phyloP scores from a whole-genome alignment of 2,888 invertebrate genomes.

The Pheosia gnoma region DNA sequence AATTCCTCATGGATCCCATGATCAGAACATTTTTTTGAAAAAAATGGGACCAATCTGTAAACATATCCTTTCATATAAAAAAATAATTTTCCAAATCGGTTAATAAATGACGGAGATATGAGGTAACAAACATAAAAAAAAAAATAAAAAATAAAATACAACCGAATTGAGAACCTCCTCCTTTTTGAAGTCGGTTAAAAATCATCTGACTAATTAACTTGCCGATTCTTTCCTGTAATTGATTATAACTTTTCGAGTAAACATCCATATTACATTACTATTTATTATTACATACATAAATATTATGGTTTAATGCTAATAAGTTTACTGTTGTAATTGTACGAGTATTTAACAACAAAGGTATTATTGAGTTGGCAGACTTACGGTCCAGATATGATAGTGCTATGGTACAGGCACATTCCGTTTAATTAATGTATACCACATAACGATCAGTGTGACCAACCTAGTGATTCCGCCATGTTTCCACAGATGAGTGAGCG shows the following conservation, averaged over 20 bases:
- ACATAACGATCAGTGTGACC: conserved; percentile 50
- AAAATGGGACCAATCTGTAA: too few relatives aligned
- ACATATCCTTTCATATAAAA: too few relatives aligned
- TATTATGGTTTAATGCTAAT: not conserved
- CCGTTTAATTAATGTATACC: conserved; percentile 18
- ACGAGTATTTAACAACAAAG: not conserved
- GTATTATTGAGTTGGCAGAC: not conserved
- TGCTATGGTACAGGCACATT: not conserved
- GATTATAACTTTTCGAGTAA: not conserved
- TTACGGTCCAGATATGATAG: not conserved
- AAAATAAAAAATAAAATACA: too few relatives aligned
- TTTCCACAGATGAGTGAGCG: conserved; percentile 79
- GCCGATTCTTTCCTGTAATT: not conserved
- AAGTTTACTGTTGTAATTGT: not conserved
- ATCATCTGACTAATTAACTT: not conserved
- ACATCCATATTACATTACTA: not conserved
- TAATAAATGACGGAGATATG: too few relatives aligned
- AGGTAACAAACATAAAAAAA: too few relatives aligned
- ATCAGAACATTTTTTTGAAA: too few relatives aligned
- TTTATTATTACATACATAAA: not conserved
- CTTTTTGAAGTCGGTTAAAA: too few relatives aligned
- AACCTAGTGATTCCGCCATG: conserved; percentile 73
- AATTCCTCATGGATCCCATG: too few relatives aligned
- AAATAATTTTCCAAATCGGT: too few relatives aligned
- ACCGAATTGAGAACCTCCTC: too few relatives aligned